Evolutionary conservation across 2,797 vertebrate genomes (phyloP).

Genomic region (Valencia hispanica): DNA sequence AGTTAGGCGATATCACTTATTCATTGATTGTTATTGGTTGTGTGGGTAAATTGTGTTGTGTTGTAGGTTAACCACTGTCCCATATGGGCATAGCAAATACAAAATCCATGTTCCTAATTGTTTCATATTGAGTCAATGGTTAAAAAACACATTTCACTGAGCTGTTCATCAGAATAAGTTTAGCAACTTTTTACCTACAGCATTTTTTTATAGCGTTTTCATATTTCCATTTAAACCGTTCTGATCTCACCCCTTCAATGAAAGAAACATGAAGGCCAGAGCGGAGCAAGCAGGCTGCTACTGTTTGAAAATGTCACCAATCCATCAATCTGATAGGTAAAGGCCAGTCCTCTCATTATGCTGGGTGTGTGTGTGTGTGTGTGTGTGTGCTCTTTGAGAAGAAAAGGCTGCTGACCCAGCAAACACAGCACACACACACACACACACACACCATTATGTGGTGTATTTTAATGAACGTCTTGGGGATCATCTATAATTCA

Average conservation of each 20-base stretch:
- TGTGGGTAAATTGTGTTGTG: neutral
- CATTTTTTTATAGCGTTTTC: neutral
- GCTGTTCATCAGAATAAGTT: neutral
- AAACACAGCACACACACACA: conserved; percentile 1
- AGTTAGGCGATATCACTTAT: neutral
- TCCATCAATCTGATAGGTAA: conserved; percentile 69
- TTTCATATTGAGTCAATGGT: neutral
- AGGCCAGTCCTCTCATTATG: conserved; percentile 66
- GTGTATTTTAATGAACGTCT: conserved; percentile 48
- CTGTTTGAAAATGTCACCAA: conserved; percentile 69
- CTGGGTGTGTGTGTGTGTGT: conserved; percentile 22
- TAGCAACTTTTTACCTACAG: neutral
- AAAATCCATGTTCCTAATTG: neutral
- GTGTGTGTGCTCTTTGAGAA: conserved; percentile 9
- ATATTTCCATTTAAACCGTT: neutral
- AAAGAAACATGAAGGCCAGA: conserved; percentile 40
- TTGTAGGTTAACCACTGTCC: too few species aligned
- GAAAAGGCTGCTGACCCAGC: conserved; percentile 7
- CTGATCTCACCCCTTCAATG: neutral
- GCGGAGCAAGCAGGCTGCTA: conserved; percentile 31
- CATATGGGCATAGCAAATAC: neutral
- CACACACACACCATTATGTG: conserved; percentile 10
- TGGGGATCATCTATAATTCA: conserved; percentile 46
- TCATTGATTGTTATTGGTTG: neutral
- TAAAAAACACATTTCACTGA: neutral